phyloP scores from a whole-genome alignment of 2,113 vertebrate genomes.

The Climacteris rufus region DNA sequence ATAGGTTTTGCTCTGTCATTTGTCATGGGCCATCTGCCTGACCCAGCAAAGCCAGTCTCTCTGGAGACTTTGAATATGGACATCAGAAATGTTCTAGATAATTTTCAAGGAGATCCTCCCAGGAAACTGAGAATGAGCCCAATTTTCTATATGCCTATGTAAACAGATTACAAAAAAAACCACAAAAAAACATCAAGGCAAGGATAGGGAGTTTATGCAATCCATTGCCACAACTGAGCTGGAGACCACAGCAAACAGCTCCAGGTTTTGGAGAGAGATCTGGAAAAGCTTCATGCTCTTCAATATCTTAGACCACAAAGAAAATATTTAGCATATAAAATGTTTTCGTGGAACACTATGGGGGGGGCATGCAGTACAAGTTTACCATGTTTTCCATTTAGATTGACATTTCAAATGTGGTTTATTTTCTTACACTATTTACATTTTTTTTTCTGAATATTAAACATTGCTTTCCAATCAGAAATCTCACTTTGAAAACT shows the following conservation, averaged over 20 bases:
- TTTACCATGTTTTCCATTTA: neutral
- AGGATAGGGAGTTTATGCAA: neutral
- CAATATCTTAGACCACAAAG: neutral
- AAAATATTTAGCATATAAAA: neutral
- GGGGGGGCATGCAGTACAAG: accelerated
- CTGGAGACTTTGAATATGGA: neutral
- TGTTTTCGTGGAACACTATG: neutral
- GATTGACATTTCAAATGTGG: neutral
- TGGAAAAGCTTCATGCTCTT: neutral
- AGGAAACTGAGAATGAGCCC: neutral
- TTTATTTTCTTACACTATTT: neutral
- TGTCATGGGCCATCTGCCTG: neutral
- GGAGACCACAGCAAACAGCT: neutral
- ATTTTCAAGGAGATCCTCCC: neutral
- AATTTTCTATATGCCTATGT: neutral
- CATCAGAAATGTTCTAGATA: neutral
- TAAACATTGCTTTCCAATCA: neutral
- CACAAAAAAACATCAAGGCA: neutral
- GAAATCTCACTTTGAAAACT: neutral
- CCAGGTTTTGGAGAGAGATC: neutral
- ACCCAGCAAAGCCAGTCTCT: neutral
- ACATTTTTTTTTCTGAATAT: neutral
- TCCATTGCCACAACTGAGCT: neutral
- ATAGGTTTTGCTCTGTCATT: neutral
- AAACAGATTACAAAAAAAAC: neutral